These are phyloP conservation scores for Ceryle rudis DNA, from an alignment of 2,797 vertebrate species.

Conservation along the genomic window DNA sequence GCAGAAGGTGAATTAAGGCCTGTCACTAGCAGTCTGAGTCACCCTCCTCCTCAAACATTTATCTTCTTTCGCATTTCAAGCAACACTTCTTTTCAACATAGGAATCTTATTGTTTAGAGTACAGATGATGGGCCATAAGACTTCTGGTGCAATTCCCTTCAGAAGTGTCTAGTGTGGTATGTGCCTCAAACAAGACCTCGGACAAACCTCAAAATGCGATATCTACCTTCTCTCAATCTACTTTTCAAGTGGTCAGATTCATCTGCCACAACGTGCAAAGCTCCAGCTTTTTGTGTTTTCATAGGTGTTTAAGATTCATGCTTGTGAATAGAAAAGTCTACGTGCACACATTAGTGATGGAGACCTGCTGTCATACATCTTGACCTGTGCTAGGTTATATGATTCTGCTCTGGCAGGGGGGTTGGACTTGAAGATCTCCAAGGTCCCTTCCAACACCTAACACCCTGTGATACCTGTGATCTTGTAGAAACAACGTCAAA, in stretches of 20 bases:
- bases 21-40: slow-evolving; percentile 74
- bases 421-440: no score
- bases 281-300: background rate
- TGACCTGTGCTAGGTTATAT: background rate
- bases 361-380: background rate
- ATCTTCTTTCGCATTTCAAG: slow-evolving; percentile 59
- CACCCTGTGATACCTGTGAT: no score
- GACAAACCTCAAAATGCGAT: background rate
- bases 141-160: background rate
- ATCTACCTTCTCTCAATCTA: background rate
- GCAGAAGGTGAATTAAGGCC: slow-evolving; percentile 74
- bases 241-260: background rate
- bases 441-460: no score
- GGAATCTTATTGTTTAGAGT: slow-evolving; percentile 12
- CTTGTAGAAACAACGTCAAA: background rate
- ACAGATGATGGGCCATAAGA: background rate
- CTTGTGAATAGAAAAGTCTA: background rate
- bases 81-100: background rate
- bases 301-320: background rate
- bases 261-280: background rate
- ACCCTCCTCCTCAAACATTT: slow-evolving; percentile 72
- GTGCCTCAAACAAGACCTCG: background rate
- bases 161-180: background rate
- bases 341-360: background rate
- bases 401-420: no score